Evolutionary conservation across 92 coral and sea anemone genomes (phyloP).

Genomic region (Pocillopora grandis): DNA sequence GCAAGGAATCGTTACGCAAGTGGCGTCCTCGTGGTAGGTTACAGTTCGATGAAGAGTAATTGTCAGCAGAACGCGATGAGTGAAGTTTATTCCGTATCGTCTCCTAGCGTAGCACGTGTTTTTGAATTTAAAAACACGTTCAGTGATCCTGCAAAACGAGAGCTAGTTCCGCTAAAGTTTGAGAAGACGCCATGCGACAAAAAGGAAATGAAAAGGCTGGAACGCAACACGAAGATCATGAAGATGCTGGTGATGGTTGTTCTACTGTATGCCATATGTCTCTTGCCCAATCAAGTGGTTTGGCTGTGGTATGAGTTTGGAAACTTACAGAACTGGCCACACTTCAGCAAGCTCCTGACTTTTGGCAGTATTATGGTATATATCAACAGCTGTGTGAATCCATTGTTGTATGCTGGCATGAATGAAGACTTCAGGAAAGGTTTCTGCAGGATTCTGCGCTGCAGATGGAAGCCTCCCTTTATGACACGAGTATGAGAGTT

Average conservation of each 20-base stretch:
- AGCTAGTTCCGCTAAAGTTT: constrained; percentile 8
- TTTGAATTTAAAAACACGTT: constrained; percentile 19
- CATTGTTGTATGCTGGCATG: constrained; percentile 83
- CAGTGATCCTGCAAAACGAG: constrained; percentile 19
- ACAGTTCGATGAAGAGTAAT: background rate
- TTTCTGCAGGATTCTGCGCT: constrained; percentile 53
- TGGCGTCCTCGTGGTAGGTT: constrained; percentile 2
- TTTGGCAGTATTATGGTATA: constrained; percentile 80
- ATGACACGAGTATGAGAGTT: background rate
- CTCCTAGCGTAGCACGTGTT: constrained; percentile 33
- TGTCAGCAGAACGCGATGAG: constrained; percentile 23
- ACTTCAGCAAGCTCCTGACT: constrained; percentile 52
- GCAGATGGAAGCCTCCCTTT: background rate
- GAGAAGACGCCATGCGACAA: constrained; percentile 32
- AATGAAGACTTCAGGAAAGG: constrained; percentile 86
- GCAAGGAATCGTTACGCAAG: constrained; percentile 54
- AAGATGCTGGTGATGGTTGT: constrained; percentile 93
- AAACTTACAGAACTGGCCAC: constrained; percentile 45
- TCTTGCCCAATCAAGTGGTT: constrained; percentile 91
- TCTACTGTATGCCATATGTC: constrained; percentile 74
- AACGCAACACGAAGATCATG: constrained; percentile 74
- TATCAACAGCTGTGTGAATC: constrained; percentile 80
- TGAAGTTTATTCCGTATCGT: constrained; percentile 41
- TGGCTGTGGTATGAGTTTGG: constrained; percentile 95
- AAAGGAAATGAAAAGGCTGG: constrained; percentile 64